Percentiles rank a stretch among this genome's conserved stretches.
Conservation (phyloP, 2,113 vertebrate species). For the Myrmophylax atrothorax region DNA sequence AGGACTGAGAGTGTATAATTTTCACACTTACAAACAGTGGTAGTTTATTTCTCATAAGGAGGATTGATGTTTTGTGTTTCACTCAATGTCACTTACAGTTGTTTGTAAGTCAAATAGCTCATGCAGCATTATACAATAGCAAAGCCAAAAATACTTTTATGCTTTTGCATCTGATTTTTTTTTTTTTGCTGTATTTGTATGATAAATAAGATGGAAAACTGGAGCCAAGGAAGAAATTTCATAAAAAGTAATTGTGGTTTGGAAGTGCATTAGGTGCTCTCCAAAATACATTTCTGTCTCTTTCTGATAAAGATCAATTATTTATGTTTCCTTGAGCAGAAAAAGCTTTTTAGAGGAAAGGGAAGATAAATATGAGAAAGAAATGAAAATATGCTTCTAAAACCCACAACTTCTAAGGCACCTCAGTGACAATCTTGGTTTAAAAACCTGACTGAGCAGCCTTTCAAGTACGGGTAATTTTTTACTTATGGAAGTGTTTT, state of each 20-base stretch:
- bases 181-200: background rate
- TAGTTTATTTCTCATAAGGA: background rate
- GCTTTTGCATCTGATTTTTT: background rate
- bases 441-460: background rate
- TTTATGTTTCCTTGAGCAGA: background rate
- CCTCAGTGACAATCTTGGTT: background rate
- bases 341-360: background rate
- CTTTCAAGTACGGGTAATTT: background rate
- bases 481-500: constrained; percentile 29
- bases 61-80: background rate
- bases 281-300: background rate
- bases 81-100: background rate
- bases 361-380: constrained; percentile 30
- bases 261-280: background rate
- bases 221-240: background rate
- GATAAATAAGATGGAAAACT: background rate
- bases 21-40: background rate
- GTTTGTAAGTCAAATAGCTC: background rate
- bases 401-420: background rate
- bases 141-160: background rate
- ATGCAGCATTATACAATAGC: background rate
- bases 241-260: background rate
- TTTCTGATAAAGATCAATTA: background rate
- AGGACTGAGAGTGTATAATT: background rate
- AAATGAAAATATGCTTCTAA: constrained; percentile 13